These are phyloP conservation scores for Synanthedon formicaeformis DNA, from an alignment of 2,888 invertebrate genomes.

Conservation along the genomic window DNA sequence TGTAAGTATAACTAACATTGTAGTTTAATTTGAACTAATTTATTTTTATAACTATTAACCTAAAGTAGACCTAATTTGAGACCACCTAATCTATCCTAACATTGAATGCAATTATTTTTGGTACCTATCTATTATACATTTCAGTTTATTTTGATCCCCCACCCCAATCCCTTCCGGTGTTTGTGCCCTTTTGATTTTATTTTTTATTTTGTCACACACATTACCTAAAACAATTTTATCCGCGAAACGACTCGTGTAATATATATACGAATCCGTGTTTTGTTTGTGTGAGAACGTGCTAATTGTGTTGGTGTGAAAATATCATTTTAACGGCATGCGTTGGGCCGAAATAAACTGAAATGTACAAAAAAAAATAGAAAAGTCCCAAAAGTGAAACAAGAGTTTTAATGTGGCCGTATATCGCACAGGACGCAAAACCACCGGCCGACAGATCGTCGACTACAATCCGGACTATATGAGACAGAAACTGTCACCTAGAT, in stretches of 20 bases:
- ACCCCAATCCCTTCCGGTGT: constrained; percentile 41
- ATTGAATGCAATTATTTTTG: constrained; percentile 52
- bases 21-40: constrained; percentile 18
- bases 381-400: constrained; percentile 4
- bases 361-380: constrained; percentile 30
- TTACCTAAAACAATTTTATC: not conserved
- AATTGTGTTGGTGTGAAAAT: constrained; percentile 40
- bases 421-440: constrained; percentile 47
- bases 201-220: constrained; percentile 16
- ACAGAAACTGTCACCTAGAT: constrained; percentile 50
- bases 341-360: constrained; percentile 64
- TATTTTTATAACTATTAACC: constrained; percentile 17
- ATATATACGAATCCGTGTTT: not conserved
- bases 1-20: too few species aligned
- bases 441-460: constrained; percentile 57
- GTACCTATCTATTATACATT: constrained; percentile 65
- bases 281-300: constrained; percentile 31
- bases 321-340: constrained; percentile 39
- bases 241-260: not conserved
- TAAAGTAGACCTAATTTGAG: constrained; percentile 19
- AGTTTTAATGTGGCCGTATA: not conserved
- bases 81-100: constrained; percentile 40
- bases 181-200: constrained; percentile 22
- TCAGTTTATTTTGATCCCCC: constrained; percentile 64
- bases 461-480: constrained; percentile 56